Evolutionary conservation across 2,113 vertebrate genomes (phyloP).

Genomic region (Verasper variegatus): DNA sequence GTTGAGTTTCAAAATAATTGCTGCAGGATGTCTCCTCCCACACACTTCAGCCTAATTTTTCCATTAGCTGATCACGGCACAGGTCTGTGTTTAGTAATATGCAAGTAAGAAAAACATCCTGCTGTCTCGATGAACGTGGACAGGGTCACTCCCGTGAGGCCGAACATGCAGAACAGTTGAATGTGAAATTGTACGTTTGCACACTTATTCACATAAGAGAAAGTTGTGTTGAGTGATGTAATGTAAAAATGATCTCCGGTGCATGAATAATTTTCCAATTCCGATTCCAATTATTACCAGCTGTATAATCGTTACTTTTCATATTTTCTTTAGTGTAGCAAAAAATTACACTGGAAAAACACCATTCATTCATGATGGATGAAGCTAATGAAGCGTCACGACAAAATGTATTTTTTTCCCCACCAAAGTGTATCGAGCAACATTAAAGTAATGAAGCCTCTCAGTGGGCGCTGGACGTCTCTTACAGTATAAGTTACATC

Average conservation of each 20-base stretch:
- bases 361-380: conserved; percentile 15
- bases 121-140: conserved; percentile 1
- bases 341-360: conserved; percentile 34
- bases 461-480: conserved; percentile 11
- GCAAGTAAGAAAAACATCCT: conserved; percentile 8
- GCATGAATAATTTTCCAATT: conserved; percentile 54
- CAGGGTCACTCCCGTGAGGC: conserved; percentile 13
- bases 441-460: conserved; percentile 39
- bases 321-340: conserved; percentile 31
- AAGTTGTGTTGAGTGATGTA: neutral
- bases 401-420: conserved; percentile 38
- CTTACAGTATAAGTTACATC: conserved; percentile 15
- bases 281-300: conserved; percentile 41
- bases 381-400: conserved; percentile 46
- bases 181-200: conserved; percentile 8
- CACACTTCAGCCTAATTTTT: conserved; percentile 29
- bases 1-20: conserved; percentile 38
- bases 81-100: conserved; percentile 23
- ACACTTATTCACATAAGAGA: neutral
- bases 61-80: conserved; percentile 34
- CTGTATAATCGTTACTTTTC: conserved; percentile 42
- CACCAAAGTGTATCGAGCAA: conserved; percentile 35
- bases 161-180: neutral
- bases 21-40: conserved; percentile 40
- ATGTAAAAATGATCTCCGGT: conserved; percentile 1